phyloP scores from a whole-genome alignment of 2,113 vertebrate genomes.

The Anolis sagrei region DNA sequence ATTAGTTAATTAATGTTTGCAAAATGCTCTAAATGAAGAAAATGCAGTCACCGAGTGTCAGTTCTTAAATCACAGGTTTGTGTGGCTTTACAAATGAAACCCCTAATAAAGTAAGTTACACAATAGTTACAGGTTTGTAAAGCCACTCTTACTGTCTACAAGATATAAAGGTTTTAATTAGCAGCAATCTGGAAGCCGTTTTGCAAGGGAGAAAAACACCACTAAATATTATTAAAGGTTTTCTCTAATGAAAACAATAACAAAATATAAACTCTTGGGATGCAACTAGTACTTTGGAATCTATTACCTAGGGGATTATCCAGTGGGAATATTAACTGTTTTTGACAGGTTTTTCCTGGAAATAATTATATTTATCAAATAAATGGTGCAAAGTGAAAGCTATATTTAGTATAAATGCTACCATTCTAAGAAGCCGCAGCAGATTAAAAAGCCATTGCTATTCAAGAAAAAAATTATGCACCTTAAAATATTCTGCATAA shows the following conservation, averaged over 20 bases:
- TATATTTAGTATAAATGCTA: conserved; percentile 13
- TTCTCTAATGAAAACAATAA: conserved; percentile 62
- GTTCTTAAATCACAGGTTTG: conserved; percentile 73
- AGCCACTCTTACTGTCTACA: conserved; percentile 69
- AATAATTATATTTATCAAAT: conserved; percentile 57
- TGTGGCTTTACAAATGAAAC: conserved; percentile 64
- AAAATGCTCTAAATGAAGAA: conserved; percentile 64
- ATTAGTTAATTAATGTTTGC: conserved; percentile 69
- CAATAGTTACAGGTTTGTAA: conserved; percentile 64
- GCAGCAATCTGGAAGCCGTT: conserved; percentile 62
- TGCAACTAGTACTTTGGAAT: conserved; percentile 57
- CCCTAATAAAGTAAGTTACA: conserved; percentile 69
- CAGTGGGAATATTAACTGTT: conserved; percentile 58
- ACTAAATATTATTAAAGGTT: conserved; percentile 64
- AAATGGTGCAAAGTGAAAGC: conserved; percentile 44
- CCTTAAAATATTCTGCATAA: conserved; percentile 43
- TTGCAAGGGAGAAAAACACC: conserved; percentile 52
- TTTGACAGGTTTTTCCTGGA: conserved; percentile 48
- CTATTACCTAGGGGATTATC: conserved; percentile 61
- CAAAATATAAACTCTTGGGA: conserved; percentile 61
- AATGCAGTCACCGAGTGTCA: conserved; percentile 67
- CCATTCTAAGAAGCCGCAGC: conserved; percentile 43
- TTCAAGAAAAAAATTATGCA: conserved; percentile 39
- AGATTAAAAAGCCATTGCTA: conserved; percentile 72
- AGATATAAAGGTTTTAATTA: conserved; percentile 77